A percentile compares a stretch with the other conserved stretches of the same genome.
phyloP scores from a whole-genome alignment of 2,797 vertebrate genomes.

The Diplodus sargus region DNA sequence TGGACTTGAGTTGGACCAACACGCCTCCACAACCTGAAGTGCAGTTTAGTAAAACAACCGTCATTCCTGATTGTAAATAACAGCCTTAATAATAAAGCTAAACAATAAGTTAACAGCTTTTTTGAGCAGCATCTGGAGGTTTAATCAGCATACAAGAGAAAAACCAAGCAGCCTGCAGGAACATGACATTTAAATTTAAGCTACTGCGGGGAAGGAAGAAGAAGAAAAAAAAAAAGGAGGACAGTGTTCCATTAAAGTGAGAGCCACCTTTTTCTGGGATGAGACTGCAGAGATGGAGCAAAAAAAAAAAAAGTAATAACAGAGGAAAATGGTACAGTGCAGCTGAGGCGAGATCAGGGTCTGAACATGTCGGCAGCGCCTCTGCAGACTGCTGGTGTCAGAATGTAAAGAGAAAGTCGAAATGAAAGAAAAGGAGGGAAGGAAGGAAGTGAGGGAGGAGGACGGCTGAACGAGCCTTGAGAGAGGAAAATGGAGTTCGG shows the following conservation, averaged over 20 bases:
- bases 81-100: not conserved
- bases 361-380: not conserved
- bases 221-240: too few relatives aligned
- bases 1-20: not conserved
- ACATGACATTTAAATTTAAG: conserved; percentile 26
- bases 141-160: not conserved
- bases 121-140: not conserved
- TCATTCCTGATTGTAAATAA: conserved; percentile 12
- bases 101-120: not conserved
- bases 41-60: not conserved
- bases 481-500: conserved; percentile 15
- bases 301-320: not conserved
- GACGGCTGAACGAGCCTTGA: conserved; percentile 35
- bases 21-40: not conserved
- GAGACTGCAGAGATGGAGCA: not conserved
- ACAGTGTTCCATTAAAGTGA: not conserved
- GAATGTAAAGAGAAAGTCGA: conserved; percentile 1
- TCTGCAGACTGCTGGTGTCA: conserved; percentile 1
- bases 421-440: conserved; percentile 17
- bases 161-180: not conserved
- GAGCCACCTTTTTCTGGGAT: not conserved
- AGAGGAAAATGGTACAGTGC: not conserved
- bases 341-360: conserved; percentile 1
- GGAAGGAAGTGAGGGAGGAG: conserved; percentile 18
- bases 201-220: not conserved